These are phyloP conservation scores for Chionis minor DNA, from an alignment of 2,113 vertebrate genomes.

Conservation along the genomic window DNA sequence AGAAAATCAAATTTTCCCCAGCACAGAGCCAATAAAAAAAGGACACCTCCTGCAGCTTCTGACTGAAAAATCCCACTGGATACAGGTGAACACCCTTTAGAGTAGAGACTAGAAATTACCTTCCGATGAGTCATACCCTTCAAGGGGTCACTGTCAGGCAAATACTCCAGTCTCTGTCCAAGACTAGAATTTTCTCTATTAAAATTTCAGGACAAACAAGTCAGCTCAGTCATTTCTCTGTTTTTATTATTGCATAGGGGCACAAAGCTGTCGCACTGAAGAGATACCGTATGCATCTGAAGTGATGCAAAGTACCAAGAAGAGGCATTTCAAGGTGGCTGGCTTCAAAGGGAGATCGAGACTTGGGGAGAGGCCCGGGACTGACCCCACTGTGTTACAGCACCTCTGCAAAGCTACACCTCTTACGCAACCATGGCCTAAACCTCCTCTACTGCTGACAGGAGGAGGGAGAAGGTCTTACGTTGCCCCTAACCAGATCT, in stretches of 20 bases:
- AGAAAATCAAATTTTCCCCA: background rate
- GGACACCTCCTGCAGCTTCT: background rate
- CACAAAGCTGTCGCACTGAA: background rate
- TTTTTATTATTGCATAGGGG: background rate
- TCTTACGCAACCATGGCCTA: background rate
- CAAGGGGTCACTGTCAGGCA: background rate
- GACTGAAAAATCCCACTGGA: background rate
- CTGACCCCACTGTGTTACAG: background rate
- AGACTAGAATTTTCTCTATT: background rate
- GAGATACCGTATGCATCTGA: background rate
- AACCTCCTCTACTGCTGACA: background rate
- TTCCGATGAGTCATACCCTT: background rate
- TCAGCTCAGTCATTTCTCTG: background rate
- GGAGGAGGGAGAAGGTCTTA: background rate
- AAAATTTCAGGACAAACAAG: background rate
- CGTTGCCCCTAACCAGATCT: background rate
- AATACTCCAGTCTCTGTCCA: background rate
- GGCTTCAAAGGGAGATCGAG: background rate
- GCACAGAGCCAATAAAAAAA: background rate
- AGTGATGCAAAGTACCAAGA: background rate
- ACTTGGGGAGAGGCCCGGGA: background rate
- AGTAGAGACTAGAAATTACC: background rate
- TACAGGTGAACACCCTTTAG: background rate
- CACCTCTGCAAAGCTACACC: background rate
- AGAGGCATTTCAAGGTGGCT: background rate